Evolutionary conservation across 2,888 invertebrate species (phyloP).

Genomic region (Sycophila texana): DNA sequence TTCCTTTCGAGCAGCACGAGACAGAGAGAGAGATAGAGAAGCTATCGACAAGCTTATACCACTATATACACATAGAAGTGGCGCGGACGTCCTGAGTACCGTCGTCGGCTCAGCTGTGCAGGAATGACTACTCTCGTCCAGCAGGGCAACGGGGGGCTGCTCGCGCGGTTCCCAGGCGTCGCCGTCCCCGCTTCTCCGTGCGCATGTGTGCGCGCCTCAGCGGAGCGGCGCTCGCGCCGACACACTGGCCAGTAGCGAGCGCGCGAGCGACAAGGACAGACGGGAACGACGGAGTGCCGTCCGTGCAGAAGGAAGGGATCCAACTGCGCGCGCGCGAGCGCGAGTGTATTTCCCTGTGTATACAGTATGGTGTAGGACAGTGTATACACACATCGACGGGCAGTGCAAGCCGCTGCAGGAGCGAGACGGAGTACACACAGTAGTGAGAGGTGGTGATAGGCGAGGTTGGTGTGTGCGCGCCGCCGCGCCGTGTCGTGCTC

Average conservation of each 20-base stretch:
- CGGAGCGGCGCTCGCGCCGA: neutral
- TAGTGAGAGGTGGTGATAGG: slow-evolving; percentile 20
- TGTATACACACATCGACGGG: slow-evolving; percentile 3
- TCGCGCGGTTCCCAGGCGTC: neutral
- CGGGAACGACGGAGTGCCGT: too few species aligned
- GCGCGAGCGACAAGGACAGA: slow-evolving; percentile 35
- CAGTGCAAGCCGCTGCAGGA: neutral
- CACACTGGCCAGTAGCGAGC: neutral
- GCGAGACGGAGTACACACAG: neutral
- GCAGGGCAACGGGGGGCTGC: neutral
- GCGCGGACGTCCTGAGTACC: neutral
- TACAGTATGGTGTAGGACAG: too few species aligned
- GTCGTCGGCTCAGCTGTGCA: neutral
- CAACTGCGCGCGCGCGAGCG: neutral
- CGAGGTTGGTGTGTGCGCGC: slow-evolving; percentile 14
- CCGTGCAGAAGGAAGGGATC: neutral
- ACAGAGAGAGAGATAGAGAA: slow-evolving; percentile 43
- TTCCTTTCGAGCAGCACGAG: slow-evolving; percentile 63
- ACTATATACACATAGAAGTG: neutral
- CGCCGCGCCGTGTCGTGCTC: slow-evolving; percentile 25
- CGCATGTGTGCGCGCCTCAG: neutral
- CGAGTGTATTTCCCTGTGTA: too few species aligned
- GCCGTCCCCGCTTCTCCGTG: neutral
- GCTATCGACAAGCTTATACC: too few species aligned
- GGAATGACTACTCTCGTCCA: neutral